Base-by-base conservation (phyloP, 2,113 vertebrate species). In the Calypte anna region DNA sequence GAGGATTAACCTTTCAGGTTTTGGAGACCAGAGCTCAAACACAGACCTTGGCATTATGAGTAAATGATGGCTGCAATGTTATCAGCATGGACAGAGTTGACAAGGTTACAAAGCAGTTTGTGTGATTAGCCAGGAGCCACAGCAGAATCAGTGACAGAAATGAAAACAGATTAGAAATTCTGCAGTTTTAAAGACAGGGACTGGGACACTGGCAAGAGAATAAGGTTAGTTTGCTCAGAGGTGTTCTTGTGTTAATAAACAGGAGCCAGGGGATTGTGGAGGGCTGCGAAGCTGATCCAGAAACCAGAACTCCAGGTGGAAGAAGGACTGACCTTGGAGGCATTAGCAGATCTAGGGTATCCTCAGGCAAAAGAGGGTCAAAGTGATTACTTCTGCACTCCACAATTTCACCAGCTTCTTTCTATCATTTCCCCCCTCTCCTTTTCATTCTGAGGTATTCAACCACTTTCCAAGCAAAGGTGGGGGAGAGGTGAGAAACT, bases 121-220 rank as follows among this genome's bases (percentile, higher is more conserved):
- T 61, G 51, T 81, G 88, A 94, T 93, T 88, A 95, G 89, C 73
- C 77, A 74, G 36, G 51, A 94, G 72, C 78, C 81, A 67, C 76
- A 67, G 61, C 17, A n/a, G 68, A 93, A 88, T 74, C 94, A 72
- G 68, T 79, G 72, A 69, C 83, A 92, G 58, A 92, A 94, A 73
- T 79, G 68, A 94, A 96, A 95, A 90, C 28, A 84, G 69, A 93
- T 90, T 88, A 94, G 88, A 86, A 93, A 88, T 61, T 57, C 28
- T 83, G 31, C 61, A 91, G 59, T 55, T 89, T 78, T 92, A 55
- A 92, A 82, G 82, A 76, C 25, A 74, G 88, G 73, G 90, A 58
- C 18, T 12, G 24, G 62, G 82, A 90, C 44, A 30, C 3, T 44
- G 68, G 50, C 19, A 62, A 20, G 31, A 76, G 40, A 94, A 84